phyloP scores from a whole-genome alignment of 2,113 vertebrate genomes.

The Cyphomyrus plagiostoma region DNA sequence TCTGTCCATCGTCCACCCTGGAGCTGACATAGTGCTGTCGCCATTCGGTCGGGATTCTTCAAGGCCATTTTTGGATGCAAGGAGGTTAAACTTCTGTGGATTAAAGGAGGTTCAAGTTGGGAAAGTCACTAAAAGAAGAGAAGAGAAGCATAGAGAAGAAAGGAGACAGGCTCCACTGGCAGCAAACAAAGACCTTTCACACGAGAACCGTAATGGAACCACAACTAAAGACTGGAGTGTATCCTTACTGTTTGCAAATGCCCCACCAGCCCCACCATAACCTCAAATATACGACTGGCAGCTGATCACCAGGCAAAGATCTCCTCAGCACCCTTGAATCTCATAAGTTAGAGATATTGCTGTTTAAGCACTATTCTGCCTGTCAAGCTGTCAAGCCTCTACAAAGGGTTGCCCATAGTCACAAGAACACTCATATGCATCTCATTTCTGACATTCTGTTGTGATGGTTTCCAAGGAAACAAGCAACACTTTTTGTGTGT shows the following conservation, averaged over 20 bases:
- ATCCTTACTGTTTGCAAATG: constrained; percentile 10
- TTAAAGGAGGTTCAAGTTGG: neutral
- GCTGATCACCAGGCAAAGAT: constrained; percentile 3
- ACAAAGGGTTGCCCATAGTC: neutral
- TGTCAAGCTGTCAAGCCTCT: constrained; percentile 8
- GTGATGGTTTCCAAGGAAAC: constrained; percentile 21
- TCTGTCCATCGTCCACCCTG: neutral
- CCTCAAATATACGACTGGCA: constrained; percentile 4
- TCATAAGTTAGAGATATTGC: constrained; percentile 11
- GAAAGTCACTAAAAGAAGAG: constrained; percentile 6
- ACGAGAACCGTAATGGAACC: constrained; percentile 8
- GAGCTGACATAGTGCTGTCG: neutral
- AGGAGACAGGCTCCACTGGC: neutral
- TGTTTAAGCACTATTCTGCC: neutral
- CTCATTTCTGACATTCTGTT: neutral
- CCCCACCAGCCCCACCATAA: neutral
- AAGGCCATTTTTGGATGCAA: neutral
- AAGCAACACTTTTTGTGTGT: neutral
- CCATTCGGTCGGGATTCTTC: neutral
- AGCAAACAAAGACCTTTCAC: constrained; percentile 8
- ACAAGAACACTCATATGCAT: constrained; percentile 6
- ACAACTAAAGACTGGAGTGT: neutral
- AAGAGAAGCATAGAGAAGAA: neutral
- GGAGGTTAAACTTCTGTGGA: neutral
- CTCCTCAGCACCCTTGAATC: neutral